Evolutionary conservation across 2,113 vertebrate genomes (phyloP).

Genomic region (Parotia lawesii): DNA sequence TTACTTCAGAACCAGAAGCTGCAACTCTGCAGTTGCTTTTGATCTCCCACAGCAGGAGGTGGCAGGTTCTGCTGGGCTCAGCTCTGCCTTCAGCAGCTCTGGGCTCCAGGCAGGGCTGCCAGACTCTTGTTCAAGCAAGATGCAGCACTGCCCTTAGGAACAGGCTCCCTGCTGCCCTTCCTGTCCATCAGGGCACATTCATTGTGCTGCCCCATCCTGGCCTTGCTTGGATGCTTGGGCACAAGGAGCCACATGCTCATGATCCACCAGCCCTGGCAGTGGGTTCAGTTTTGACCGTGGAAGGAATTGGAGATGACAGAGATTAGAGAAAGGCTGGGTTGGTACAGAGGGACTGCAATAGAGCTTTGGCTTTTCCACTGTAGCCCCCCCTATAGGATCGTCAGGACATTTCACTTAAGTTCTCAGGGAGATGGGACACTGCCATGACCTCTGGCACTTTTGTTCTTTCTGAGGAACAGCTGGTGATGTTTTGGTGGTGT

Average conservation of each 20-base stretch:
- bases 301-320: background rate
- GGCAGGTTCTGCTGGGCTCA: background rate
- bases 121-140: background rate
- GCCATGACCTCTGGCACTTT: background rate
- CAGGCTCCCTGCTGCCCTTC: background rate
- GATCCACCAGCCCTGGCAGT: background rate
- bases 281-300: rapidly evolving
- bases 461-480: background rate
- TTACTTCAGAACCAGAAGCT: background rate
- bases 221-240: background rate
- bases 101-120: background rate
- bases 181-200: background rate
- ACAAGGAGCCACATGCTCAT: rapidly evolving
- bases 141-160: background rate
- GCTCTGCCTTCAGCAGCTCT: background rate
- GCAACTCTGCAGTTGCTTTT: background rate
- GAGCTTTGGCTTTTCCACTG: background rate
- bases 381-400: background rate
- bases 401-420: background rate
- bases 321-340: background rate
- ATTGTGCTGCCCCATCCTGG: background rate
- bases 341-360: background rate
- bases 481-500: background rate
- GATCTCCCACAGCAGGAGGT: background rate
- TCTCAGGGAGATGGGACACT: background rate